phyloP scores from a whole-genome alignment of 2,888 invertebrate genomes.

The Andrena fulva region DNA sequence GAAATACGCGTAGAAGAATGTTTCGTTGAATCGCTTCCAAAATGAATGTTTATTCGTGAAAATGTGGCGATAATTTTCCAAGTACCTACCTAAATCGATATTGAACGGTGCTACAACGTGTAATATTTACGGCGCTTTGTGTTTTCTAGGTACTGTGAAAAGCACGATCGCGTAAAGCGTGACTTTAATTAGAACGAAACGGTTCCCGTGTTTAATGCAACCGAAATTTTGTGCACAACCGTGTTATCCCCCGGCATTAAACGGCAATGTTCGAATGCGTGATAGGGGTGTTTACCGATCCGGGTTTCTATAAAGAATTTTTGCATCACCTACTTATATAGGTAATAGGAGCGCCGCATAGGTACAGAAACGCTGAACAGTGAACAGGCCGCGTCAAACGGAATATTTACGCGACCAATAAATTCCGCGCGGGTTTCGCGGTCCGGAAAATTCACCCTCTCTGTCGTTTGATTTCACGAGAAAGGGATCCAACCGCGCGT shows the following conservation, averaged over 20 bases:
- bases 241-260: neutral
- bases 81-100: no score
- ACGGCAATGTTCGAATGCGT: neutral
- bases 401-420: neutral
- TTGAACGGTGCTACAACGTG: no score
- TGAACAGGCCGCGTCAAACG: neutral
- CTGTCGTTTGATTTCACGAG: conserved; percentile 1
- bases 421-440: neutral
- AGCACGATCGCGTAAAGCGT: no score
- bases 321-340: neutral
- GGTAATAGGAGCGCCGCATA: neutral
- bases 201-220: no score
- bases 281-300: neutral
- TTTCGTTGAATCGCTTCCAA: neutral
- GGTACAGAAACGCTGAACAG: neutral
- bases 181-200: no score
- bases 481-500: no score
- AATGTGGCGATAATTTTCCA: no score
- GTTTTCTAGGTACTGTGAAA: no score
- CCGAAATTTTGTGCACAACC: no score
- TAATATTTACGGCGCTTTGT: no score
- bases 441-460: no score
- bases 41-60: neutral
- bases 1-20: neutral
- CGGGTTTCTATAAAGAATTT: conserved; percentile 16